Evolutionary conservation across 2,797 vertebrate genomes (phyloP).

Genomic region (Brachyrhaphis roseni): DNA sequence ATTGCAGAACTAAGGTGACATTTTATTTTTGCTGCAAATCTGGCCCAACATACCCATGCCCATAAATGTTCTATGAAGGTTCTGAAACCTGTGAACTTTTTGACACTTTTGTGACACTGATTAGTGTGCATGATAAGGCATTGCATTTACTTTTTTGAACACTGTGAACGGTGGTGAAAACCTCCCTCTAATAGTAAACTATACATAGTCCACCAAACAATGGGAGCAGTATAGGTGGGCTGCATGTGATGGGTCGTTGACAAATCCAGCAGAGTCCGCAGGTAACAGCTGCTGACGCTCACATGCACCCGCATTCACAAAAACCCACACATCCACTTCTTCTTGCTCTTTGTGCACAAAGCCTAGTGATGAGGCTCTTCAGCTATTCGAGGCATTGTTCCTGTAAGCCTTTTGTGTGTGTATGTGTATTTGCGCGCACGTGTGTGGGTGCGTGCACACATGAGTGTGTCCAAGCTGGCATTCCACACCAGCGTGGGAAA

Average conservation of each 20-base stretch:
- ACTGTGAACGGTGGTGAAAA: slow-evolving; percentile 22
- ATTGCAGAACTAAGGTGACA: not conserved
- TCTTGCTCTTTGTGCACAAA: slow-evolving; percentile 66
- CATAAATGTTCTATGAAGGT: not conserved
- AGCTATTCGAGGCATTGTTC: slow-evolving; percentile 86
- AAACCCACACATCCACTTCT: slow-evolving; percentile 36
- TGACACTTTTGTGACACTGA: not conserved
- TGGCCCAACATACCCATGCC: not conserved
- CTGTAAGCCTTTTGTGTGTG: slow-evolving; percentile 74
- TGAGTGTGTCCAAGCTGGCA: slow-evolving; percentile 57
- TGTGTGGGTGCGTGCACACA: slow-evolving; percentile 15
- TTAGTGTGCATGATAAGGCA: not conserved
- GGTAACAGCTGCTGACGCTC: slow-evolving; percentile 74
- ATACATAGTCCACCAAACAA: slow-evolving; percentile 67
- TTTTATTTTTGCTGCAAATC: not conserved
- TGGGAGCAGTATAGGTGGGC: slow-evolving; percentile 51
- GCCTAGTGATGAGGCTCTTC: slow-evolving; percentile 71
- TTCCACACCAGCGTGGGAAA: slow-evolving; percentile 85
- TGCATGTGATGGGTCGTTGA: slow-evolving; percentile 68
- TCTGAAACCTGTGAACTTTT: not conserved
- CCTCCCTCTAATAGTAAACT: slow-evolving; percentile 39
- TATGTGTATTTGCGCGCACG: slow-evolving; percentile 35
- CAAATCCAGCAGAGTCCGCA: slow-evolving; percentile 71
- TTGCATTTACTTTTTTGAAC: not conserved
- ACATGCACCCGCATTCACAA: slow-evolving; percentile 23